Conservation (phyloP, 2,113 vertebrate species). For the Pimephales promelas region DNA sequence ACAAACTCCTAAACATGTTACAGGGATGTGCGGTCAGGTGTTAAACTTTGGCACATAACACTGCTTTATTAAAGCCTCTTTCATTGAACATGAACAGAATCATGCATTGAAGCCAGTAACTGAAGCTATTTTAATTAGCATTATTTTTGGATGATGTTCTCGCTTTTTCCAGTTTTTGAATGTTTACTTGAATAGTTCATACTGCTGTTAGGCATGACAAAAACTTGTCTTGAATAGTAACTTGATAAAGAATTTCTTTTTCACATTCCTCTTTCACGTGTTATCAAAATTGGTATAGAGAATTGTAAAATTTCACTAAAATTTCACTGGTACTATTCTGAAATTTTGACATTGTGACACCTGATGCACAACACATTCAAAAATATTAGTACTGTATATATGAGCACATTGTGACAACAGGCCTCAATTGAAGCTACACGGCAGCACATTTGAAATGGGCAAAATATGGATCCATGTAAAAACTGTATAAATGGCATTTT, state of each 20-base stretch:
- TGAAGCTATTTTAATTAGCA: neutral
- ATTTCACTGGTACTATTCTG: neutral
- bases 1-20: neutral
- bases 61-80: neutral
- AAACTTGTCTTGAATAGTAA: too few relatives aligned
- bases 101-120: neutral
- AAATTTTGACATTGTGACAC: neutral
- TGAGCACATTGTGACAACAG: neutral
- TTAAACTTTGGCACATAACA: neutral
- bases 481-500: neutral
- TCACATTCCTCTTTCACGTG: too few relatives aligned
- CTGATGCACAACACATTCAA: neutral
- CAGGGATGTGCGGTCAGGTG: too few relatives aligned
- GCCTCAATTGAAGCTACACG: neutral
- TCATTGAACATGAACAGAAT: neutral
- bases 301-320: neutral
- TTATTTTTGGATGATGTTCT: neutral
- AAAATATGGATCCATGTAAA: neutral
- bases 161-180: neutral
- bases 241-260: too few relatives aligned
- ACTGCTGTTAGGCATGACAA: too few relatives aligned
- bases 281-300: too few relatives aligned
- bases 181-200: neutral
- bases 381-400: neutral
- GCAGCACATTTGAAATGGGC: slow-evolving; percentile 6